These are phyloP conservation scores for Rhegmatorhina hoffmannsi DNA, from an alignment of 2,113 vertebrate genomes.

Conservation along the genomic window DNA sequence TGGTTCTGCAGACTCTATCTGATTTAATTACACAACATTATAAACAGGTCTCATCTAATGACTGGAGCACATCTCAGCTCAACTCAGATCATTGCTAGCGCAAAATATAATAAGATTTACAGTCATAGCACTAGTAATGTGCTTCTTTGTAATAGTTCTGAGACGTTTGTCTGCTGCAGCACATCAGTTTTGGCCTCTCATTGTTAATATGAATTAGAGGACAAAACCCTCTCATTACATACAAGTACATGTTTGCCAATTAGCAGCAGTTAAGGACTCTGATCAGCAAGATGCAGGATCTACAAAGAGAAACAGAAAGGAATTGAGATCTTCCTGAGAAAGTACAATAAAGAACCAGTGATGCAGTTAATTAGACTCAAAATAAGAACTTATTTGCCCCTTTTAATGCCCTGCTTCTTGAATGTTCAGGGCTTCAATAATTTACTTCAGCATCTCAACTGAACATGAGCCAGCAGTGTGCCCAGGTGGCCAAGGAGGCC, in stretches of 20 bases:
- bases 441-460: background rate
- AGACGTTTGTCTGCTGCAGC: constrained; percentile 47
- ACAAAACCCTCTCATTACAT: constrained; percentile 32
- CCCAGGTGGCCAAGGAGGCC: background rate
- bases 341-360: background rate
- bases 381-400: constrained; percentile 7
- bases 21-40: constrained; percentile 61
- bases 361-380: constrained; percentile 27
- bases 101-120: constrained; percentile 56
- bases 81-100: constrained; percentile 7
- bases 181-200: constrained; percentile 42
- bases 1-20: constrained; percentile 44
- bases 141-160: constrained; percentile 5
- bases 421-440: background rate
- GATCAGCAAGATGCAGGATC: constrained; percentile 5
- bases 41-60: constrained; percentile 51
- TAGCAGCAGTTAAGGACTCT: constrained; percentile 40
- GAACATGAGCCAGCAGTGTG: background rate
- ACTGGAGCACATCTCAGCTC: constrained; percentile 51
- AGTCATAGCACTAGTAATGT: constrained; percentile 35
- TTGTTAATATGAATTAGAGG: constrained; percentile 21
- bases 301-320: constrained; percentile 25
- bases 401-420: background rate
- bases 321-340: constrained; percentile 40
- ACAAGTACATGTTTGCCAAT: constrained; percentile 15